Conservation (phyloP, 2,797 vertebrate genomes). For the Menidia menidia region DNA sequence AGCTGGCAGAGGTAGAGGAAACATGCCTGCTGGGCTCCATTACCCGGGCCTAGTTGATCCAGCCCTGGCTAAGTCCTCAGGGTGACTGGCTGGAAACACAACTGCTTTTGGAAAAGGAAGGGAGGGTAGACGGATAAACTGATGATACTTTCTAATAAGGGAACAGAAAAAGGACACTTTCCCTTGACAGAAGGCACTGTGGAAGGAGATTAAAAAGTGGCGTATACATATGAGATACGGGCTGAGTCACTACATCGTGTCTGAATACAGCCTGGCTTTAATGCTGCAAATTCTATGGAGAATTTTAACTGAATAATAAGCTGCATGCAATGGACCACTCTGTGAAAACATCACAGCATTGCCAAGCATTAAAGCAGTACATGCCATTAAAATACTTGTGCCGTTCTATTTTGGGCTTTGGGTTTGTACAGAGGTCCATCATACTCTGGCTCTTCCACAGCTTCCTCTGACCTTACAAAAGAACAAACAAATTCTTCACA, state of each 20-base stretch:
- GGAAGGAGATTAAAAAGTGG: slow-evolving; percentile 23
- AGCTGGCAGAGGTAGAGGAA: slow-evolving; percentile 77
- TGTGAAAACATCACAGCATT: slow-evolving; percentile 27
- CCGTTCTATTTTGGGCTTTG: slow-evolving; percentile 52
- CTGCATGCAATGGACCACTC: slow-evolving; percentile 21
- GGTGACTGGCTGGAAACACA: slow-evolving; percentile 65
- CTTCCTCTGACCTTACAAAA: slow-evolving; percentile 53
- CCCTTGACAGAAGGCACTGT: slow-evolving; percentile 23
- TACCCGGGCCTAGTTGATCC: slow-evolving; percentile 75
- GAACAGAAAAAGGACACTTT: slow-evolving; percentile 48
- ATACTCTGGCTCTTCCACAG: slow-evolving; percentile 40
- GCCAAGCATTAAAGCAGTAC: slow-evolving; percentile 40
- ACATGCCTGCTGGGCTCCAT: slow-evolving; percentile 75
- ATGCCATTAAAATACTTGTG: slow-evolving; percentile 55
- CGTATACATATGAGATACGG: slow-evolving; percentile 8
- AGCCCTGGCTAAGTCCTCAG: slow-evolving; percentile 67
- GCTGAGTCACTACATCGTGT: slow-evolving; percentile 8
- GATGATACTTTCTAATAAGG: slow-evolving; percentile 56
- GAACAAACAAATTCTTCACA: slow-evolving; percentile 47
- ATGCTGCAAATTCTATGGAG: slow-evolving; percentile 4
- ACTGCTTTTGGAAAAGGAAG: slow-evolving; percentile 61
- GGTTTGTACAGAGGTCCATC: slow-evolving; percentile 52
- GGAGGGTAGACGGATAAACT: slow-evolving; percentile 47
- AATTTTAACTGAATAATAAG: slow-evolving; percentile 28
- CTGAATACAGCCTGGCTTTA: background rate